These are phyloP conservation scores for Torymus texanus DNA, from an alignment of 2,888 invertebrate species.

Conservation along the genomic window DNA sequence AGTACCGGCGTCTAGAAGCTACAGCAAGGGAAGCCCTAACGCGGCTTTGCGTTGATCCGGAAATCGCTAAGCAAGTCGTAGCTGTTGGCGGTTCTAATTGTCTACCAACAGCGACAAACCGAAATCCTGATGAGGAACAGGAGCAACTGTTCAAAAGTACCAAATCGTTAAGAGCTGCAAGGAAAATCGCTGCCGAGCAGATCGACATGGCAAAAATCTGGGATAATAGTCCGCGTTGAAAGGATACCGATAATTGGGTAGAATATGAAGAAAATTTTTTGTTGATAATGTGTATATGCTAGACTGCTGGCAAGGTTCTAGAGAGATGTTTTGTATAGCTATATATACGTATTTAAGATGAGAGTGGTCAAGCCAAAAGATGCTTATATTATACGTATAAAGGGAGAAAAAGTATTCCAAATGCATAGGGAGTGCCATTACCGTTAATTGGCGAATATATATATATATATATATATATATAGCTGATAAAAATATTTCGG, in stretches of 20 bases:
- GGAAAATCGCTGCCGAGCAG: slow-evolving; percentile 74
- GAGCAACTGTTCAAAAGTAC: slow-evolving; percentile 75
- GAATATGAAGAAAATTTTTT: too few species aligned
- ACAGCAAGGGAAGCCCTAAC: slow-evolving; percentile 90
- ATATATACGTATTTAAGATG: too few species aligned
- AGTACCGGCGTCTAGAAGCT: slow-evolving; percentile 85
- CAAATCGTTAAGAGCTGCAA: slow-evolving; percentile 76
- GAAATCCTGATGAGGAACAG: slow-evolving; percentile 65
- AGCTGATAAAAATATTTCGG: neutral
- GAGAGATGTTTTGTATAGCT: too few species aligned
- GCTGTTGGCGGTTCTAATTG: slow-evolving; percentile 80
- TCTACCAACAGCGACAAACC: slow-evolving; percentile 60
- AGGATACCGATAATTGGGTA: neutral
- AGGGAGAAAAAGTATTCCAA: too few species aligned
- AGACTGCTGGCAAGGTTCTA: too few species aligned
- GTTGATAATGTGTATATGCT: too few species aligned
- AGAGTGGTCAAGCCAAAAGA: too few species aligned
- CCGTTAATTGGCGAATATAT: too few species aligned
- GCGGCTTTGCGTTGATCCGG: slow-evolving; percentile 82
- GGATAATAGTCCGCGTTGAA: slow-evolving; percentile 54
- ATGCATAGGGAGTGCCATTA: too few species aligned
- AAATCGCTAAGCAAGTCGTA: slow-evolving; percentile 83
- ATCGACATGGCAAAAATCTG: slow-evolving; percentile 68
- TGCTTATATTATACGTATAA: too few species aligned
- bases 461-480: neutral